Conservation (phyloP, 1,140 invertebrate species). For the Aphelenchoides avenae region DNA sequence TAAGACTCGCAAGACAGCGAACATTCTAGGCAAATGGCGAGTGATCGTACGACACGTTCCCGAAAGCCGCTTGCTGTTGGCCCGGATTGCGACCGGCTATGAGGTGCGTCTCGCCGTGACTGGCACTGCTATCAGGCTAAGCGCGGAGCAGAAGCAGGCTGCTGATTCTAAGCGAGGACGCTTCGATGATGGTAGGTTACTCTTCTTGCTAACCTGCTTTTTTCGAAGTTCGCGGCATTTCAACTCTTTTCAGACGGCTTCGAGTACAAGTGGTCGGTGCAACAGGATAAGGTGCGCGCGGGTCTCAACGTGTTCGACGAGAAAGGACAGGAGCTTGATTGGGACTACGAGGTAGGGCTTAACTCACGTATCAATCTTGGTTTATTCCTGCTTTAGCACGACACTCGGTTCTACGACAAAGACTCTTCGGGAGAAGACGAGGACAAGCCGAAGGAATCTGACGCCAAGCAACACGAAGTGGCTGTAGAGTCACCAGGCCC, state of each 20-base stretch:
- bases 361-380: too few relatives aligned
- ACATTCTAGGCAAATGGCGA: constrained; percentile 53
- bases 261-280: constrained; percentile 24
- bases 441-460: not conserved
- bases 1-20: not conserved
- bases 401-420: constrained; percentile 52
- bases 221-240: constrained; percentile 1
- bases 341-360: constrained; percentile 59
- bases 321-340: constrained; percentile 51
- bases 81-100: constrained; percentile 37
- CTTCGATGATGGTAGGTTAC: not conserved
- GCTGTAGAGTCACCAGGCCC: not conserved
- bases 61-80: constrained; percentile 35
- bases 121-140: constrained; percentile 17
- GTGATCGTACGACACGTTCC: constrained; percentile 49
- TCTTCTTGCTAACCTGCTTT: not conserved
- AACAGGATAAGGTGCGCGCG: constrained; percentile 37
- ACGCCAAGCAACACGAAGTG: constrained; percentile 8
- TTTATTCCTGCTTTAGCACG: too few relatives aligned
- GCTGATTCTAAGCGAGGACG: not conserved
- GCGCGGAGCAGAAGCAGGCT: constrained; percentile 11
- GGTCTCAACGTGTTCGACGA: constrained; percentile 55
- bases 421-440: not conserved
- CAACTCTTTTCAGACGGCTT: constrained; percentile 28
- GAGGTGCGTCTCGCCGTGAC: constrained; percentile 37